Conservation (phyloP, 2,888 invertebrate species). For the Rotaria sp. region DNA sequence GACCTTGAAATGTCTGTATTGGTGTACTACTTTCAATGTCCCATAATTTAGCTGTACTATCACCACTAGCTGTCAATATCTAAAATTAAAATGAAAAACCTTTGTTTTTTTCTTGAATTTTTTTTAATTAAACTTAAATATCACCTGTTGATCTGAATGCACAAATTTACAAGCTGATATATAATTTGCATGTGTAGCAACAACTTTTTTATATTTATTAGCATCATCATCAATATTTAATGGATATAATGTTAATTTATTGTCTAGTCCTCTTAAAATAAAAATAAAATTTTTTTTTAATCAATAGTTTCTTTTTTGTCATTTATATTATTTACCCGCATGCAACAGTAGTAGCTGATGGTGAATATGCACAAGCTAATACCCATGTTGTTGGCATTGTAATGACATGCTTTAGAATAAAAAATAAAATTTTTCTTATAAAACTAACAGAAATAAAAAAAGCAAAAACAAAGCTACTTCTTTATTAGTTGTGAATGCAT, state of each 20-base stretch:
- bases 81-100: conserved; percentile 47
- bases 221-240: conserved; percentile 77
- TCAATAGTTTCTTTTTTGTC: too few relatives aligned
- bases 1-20: conserved; percentile 91
- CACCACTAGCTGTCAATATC: conserved; percentile 85
- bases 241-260: conserved; percentile 96
- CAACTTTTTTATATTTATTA: conserved; percentile 74
- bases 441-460: too few relatives aligned
- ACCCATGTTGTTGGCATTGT: conserved; percentile 95
- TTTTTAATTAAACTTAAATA: conserved; percentile 37
- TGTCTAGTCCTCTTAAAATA: conserved; percentile 77
- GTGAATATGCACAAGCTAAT: conserved; percentile 93
- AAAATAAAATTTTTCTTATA: too few relatives aligned
- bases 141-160: conserved; percentile 89
- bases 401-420: conserved; percentile 65
- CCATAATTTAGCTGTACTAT: conserved; percentile 92
- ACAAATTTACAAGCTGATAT: conserved; percentile 96
- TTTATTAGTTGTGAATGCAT: conserved; percentile 90
- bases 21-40: conserved; percentile 95
- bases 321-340: conserved; percentile 64
- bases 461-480: conserved; percentile 42
- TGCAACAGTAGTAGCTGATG: conserved; percentile 81
- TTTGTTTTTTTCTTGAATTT: background rate
- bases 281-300: too few relatives aligned
- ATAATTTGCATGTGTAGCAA: conserved; percentile 95